Conservation (phyloP, 2,797 vertebrate species). For the Chelonia mydas region DNA sequence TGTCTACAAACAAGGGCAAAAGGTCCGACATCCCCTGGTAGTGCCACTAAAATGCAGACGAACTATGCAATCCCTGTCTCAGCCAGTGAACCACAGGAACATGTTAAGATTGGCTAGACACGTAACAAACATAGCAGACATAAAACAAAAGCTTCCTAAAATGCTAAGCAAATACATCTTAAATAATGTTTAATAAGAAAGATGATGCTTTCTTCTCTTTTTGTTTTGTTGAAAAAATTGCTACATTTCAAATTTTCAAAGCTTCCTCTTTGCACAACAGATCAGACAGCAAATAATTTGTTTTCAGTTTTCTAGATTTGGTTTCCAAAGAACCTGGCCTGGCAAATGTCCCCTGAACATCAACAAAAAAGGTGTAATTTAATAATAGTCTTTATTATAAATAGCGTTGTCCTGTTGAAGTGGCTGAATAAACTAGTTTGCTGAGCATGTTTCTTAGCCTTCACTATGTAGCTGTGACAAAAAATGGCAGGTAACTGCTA, state of each 20-base stretch:
- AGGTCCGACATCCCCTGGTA: conserved; percentile 47
- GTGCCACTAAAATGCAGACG: conserved; percentile 58
- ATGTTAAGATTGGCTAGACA: conserved; percentile 29
- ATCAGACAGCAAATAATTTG: not conserved
- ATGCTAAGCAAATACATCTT: not conserved
- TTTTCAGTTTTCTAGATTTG: not conserved
- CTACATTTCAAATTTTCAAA: not conserved
- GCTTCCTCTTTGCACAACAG: not conserved
- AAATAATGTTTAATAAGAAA: conserved; percentile 42
- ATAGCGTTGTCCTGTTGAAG: not conserved
- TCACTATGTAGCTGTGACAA: not conserved
- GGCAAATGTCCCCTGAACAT: not conserved
- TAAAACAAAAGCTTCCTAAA: conserved; percentile 42
- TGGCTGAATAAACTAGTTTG: not conserved
- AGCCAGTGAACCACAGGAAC: conserved; percentile 23
- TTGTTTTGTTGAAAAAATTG: not conserved
- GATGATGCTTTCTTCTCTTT: not conserved
- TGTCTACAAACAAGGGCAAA: conserved; percentile 62
- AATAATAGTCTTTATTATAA: not conserved
- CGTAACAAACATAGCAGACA: conserved; percentile 11
- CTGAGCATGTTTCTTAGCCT: not conserved
- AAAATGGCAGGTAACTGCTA: not conserved
- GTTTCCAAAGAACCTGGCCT: not conserved
- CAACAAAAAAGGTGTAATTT: not conserved
- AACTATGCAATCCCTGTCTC: conserved; percentile 24